Percentiles rank a stretch among this genome's conserved stretches.
These are phyloP conservation scores for Penaeus vannamei DNA, from an alignment of 1,140 invertebrate genomes.

Conservation along the genomic window DNA sequence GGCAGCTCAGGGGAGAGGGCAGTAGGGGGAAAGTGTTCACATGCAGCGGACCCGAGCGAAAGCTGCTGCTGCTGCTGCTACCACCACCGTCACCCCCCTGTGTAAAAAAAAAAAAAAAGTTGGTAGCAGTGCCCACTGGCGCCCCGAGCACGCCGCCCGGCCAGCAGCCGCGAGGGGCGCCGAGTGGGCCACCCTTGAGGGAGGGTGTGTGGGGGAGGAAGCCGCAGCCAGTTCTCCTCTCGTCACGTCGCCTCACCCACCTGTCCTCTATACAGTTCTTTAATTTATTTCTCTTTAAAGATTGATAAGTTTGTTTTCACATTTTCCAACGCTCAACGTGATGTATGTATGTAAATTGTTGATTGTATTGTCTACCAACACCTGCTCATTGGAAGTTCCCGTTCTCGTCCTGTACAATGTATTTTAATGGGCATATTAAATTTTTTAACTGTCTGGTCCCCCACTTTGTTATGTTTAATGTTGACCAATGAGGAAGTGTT, in stretches of 20 bases:
- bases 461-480: slow-evolving; percentile 69
- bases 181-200: slow-evolving; percentile 16
- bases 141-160: too few species aligned
- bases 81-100: slow-evolving; percentile 2
- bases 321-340: slow-evolving; percentile 68
- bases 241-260: slow-evolving; percentile 58
- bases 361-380: slow-evolving; percentile 65
- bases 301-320: slow-evolving; percentile 68
- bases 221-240: slow-evolving; percentile 60
- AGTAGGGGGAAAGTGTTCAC: slow-evolving; percentile 55
- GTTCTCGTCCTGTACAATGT: slow-evolving; percentile 66
- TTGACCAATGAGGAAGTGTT: slow-evolving; percentile 69
- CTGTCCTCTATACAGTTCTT: slow-evolving; percentile 58
- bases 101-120: slow-evolving; percentile 13
- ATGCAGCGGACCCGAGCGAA: slow-evolving; percentile 52
- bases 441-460: slow-evolving; percentile 65
- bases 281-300: slow-evolving; percentile 65
- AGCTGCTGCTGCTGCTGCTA: slow-evolving; percentile 58
- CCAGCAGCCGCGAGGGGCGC: slow-evolving; percentile 11
- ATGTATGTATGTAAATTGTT: slow-evolving; percentile 69
- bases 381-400: slow-evolving; percentile 58
- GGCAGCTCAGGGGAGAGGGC: slow-evolving; percentile 46
- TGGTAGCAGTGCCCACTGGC: slow-evolving; percentile 16
- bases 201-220: slow-evolving; percentile 50
- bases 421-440: slow-evolving; percentile 67